Evolutionary conservation across 2,797 vertebrate species (phyloP).

Genomic region (Onychomys torridus): DNA sequence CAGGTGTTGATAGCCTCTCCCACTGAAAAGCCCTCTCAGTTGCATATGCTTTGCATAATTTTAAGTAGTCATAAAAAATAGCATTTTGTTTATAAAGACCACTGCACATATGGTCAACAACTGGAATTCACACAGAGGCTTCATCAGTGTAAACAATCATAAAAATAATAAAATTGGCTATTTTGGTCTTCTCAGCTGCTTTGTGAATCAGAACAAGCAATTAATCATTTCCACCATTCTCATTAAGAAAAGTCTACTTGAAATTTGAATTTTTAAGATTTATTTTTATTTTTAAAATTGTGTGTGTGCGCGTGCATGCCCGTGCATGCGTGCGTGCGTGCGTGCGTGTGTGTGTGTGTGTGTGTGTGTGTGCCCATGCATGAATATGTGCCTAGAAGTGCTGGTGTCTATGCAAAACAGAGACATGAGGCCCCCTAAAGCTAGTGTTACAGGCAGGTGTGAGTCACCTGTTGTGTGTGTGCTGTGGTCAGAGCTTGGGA

Average conservation of each 20-base stretch:
- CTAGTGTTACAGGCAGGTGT: background rate
- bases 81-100: conserved; percentile 62
- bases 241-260: conserved; percentile 70
- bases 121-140: conserved; percentile 57
- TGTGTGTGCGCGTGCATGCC: background rate
- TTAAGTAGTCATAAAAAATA: conserved; percentile 11
- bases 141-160: conserved; percentile 69
- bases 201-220: conserved; percentile 73
- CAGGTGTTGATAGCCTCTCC: conserved; percentile 60
- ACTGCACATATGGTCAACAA: conserved; percentile 54
- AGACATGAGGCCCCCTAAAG: background rate
- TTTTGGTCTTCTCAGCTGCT: conserved; percentile 57
- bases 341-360: background rate
- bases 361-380: accelerated
- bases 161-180: conserved; percentile 37
- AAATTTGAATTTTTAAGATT: conserved; percentile 43
- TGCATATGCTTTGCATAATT: conserved; percentile 64
- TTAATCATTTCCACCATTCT: conserved; percentile 78
- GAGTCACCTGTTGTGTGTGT: no score
- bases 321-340: background rate
- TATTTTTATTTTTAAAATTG: background rate
- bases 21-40: background rate
- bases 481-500: no score
- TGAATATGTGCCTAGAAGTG: no score
- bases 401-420: background rate